phyloP scores from a whole-genome alignment of 2,113 vertebrate genomes.

The Clarias magur region DNA sequence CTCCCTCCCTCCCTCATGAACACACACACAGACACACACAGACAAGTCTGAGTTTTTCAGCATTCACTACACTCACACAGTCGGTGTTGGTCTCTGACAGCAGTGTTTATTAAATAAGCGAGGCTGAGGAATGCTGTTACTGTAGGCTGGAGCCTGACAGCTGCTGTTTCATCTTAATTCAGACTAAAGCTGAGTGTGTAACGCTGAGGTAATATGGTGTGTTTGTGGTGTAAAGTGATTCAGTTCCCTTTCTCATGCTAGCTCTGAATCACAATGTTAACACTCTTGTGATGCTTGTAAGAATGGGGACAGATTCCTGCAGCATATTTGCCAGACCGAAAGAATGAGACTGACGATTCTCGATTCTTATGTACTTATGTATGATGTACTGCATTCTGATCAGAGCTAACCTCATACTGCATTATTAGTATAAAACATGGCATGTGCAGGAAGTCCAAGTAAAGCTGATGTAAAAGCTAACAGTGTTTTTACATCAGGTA shows the following conservation, averaged over 20 bases:
- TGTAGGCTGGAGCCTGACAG: background rate
- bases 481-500: too few species aligned
- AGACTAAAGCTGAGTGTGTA: background rate
- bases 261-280: background rate
- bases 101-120: background rate
- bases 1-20: background rate
- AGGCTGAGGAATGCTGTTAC: background rate
- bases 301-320: background rate
- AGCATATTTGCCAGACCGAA: background rate
- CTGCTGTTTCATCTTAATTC: background rate
- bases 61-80: background rate
- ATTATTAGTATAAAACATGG: background rate
- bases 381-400: background rate
- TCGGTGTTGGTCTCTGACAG: background rate
- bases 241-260: background rate
- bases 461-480: background rate
- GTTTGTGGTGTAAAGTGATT: background rate
- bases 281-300: background rate
- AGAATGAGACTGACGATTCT: background rate
- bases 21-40: conserved; percentile 15
- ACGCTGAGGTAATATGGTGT: background rate
- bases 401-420: background rate
- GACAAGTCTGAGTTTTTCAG: background rate
- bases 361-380: background rate
- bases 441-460: background rate